Conservation (phyloP, 2,888 invertebrate species). For the Pristionchus japonicus region DNA sequence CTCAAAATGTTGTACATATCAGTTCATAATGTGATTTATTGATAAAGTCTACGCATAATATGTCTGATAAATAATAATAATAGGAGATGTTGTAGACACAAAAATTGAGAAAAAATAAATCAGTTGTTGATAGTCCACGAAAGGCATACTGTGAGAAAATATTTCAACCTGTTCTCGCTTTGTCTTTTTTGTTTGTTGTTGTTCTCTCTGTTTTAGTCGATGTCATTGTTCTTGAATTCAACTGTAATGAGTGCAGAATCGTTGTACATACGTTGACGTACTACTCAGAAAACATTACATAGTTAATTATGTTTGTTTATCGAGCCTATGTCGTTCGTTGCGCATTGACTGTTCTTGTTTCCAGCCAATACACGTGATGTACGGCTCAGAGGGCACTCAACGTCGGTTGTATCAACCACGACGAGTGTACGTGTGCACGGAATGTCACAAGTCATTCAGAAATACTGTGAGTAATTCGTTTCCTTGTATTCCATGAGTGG, state of each 20-base stretch:
- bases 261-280: no score
- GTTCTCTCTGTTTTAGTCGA: not conserved
- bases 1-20: conserved; percentile 37
- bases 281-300: not conserved
- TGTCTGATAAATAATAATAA: not conserved
- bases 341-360: not conserved
- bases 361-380: not conserved
- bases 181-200: not conserved
- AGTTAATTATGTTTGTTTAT: no score
- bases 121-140: not conserved
- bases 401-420: not conserved
- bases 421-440: conserved; percentile 58
- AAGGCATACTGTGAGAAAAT: not conserved
- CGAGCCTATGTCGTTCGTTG: not conserved
- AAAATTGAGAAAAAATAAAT: not conserved
- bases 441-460: conserved; percentile 62
- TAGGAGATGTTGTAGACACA: no score
- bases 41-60: conserved; percentile 28
- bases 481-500: not conserved
- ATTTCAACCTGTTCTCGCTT: not conserved
- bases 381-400: not conserved
- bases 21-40: not conserved
- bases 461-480: conserved; percentile 51
- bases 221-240: not conserved
- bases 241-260: not conserved